phyloP scores from a whole-genome alignment of 2,113 vertebrate species.

The Leptosomus discolor region DNA sequence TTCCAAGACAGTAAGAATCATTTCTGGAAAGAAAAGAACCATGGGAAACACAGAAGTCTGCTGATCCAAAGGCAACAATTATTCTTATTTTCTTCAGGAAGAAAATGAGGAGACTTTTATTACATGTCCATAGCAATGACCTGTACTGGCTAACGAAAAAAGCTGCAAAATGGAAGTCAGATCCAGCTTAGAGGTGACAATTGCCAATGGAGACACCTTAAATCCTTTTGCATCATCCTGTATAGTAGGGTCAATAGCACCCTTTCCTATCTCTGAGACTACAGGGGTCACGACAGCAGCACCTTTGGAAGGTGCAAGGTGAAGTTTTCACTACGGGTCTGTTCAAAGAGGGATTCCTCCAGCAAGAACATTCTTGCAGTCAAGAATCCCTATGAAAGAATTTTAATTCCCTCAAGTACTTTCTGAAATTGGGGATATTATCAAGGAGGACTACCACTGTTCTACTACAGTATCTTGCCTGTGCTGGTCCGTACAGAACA shows the following conservation, averaged over 20 bases:
- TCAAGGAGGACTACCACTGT: background rate
- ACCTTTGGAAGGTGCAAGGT: background rate
- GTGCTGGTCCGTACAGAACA: background rate
- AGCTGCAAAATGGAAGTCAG: background rate
- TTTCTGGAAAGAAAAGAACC: constrained; percentile 22
- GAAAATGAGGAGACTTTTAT: background rate
- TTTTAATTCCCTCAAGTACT: background rate
- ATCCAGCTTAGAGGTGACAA: background rate
- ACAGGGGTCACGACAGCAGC: background rate
- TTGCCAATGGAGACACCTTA: background rate
- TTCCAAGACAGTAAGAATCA: constrained; percentile 1
- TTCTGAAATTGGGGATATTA: background rate
- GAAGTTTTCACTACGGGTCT: background rate
- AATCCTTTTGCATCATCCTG: background rate
- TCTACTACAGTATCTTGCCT: background rate
- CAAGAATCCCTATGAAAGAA: background rate
- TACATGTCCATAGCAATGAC: background rate
- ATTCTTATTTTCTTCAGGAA: background rate
- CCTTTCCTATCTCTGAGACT: background rate
- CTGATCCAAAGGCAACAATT: background rate
- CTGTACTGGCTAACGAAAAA: background rate
- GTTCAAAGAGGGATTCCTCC: background rate
- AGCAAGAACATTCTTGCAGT: background rate
- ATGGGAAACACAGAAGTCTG: background rate
- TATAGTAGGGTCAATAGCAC: background rate